Conservation (phyloP, 2,888 invertebrate genomes). For the Mythimna loreyi region DNA sequence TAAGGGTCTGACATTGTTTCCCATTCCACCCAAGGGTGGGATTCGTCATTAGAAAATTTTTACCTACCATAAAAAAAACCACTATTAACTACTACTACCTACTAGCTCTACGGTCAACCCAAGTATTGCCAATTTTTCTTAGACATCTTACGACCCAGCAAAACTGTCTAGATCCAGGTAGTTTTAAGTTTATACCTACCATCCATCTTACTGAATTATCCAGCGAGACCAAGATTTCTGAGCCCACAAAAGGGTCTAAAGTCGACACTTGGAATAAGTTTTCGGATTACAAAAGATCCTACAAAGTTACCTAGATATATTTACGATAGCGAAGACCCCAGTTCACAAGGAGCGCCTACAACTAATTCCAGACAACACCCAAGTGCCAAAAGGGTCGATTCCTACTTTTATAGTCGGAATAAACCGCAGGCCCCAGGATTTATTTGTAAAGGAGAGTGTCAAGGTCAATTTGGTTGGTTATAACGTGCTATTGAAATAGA, state of each 20-base stretch:
- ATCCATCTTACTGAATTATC: conserved; percentile 23
- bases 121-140: neutral
- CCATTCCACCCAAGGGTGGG: no score
- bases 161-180: conserved; percentile 14
- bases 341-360: conserved; percentile 15
- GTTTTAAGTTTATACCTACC: conserved; percentile 9
- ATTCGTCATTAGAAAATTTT: no score
- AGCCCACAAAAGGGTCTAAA: conserved; percentile 15
- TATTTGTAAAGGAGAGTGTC: conserved; percentile 18
- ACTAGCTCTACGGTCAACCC: no score
- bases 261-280: conserved; percentile 21
- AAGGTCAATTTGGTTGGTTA: conserved; percentile 27
- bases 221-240: conserved; percentile 22
- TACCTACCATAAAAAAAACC: no score
- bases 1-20: no score
- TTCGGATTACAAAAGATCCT: conserved; percentile 19
- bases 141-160: neutral
- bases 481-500: conserved; percentile 16
- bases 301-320: conserved; percentile 22
- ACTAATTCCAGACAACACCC: conserved; percentile 22
- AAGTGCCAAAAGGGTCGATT: conserved; percentile 40
- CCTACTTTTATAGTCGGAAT: conserved; percentile 27
- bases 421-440: conserved; percentile 31
- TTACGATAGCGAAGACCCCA: conserved; percentile 20
- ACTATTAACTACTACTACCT: no score